phyloP scores from a whole-genome alignment of 2,888 invertebrate species.

The Colletes collaris region DNA sequence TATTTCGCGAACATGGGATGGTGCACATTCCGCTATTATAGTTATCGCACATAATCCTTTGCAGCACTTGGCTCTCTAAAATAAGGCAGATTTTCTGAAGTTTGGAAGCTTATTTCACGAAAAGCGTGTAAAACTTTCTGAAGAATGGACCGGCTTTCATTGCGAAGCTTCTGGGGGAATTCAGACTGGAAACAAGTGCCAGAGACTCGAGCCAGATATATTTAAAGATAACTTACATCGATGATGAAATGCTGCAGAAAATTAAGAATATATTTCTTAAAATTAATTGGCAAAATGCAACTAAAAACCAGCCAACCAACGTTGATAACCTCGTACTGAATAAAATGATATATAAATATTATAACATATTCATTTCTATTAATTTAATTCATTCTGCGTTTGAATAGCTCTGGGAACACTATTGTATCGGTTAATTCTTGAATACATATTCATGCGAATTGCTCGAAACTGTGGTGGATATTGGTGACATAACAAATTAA shows the following conservation, averaged over 20 bases:
- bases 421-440: slow-evolving; percentile 6
- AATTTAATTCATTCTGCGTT: not conserved
- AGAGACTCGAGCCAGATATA: slow-evolving; percentile 9
- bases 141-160: slow-evolving; percentile 24
- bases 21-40: slow-evolving; percentile 8
- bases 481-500: too few species aligned
- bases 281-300: not conserved
- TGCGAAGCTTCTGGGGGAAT: slow-evolving; percentile 17
- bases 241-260: not conserved
- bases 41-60: slow-evolving; percentile 17
- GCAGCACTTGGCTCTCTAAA: slow-evolving; percentile 6
- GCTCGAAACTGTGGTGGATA: too few species aligned
- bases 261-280: not conserved
- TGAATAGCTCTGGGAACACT: slow-evolving; percentile 17
- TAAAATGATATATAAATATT: too few species aligned
- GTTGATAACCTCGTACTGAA: too few species aligned
- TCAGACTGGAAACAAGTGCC: slow-evolving; percentile 13
- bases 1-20: not conserved
- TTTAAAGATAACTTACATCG: slow-evolving; percentile 1
- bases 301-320: too few species aligned
- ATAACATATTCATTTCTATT: too few species aligned
- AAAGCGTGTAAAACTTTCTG: slow-evolving; percentile 8
- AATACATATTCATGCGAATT: slow-evolving; percentile 17
- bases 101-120: slow-evolving; percentile 13
- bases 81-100: slow-evolving; percentile 6